These are phyloP conservation scores for Dromaius novaehollandiae DNA, from an alignment of 2,113 vertebrate genomes.

Conservation along the genomic window DNA sequence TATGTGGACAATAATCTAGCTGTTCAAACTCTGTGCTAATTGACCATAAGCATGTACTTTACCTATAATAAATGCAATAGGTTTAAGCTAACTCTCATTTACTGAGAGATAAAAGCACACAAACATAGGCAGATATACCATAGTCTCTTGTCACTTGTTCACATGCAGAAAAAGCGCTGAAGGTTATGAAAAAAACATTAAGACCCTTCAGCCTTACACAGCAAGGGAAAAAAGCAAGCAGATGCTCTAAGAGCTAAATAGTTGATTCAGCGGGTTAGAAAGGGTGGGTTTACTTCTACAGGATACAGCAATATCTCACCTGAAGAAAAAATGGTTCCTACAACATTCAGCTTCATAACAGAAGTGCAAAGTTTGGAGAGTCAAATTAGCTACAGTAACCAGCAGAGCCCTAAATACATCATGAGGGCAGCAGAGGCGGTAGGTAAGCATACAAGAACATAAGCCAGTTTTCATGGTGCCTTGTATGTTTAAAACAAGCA, in stretches of 20 bases:
- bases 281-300: background rate
- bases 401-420: background rate
- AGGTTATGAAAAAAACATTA: background rate
- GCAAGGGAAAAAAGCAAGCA: background rate
- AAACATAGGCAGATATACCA: background rate
- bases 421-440: background rate
- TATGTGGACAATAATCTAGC: accelerated
- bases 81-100: background rate
- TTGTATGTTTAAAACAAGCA: background rate
- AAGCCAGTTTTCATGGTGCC: background rate
- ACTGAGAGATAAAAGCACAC: background rate
- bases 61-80: background rate
- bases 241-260: background rate
- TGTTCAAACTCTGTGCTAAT: background rate
- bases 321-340: background rate
- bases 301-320: background rate
- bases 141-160: background rate
- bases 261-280: background rate
- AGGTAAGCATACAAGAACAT: background rate
- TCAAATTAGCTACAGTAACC: background rate
- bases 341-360: background rate
- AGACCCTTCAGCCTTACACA: background rate
- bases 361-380: background rate
- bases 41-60: background rate
- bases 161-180: background rate